These are phyloP conservation scores for Epinotia nisella DNA, from an alignment of 2,888 invertebrate species.

Conservation along the genomic window DNA sequence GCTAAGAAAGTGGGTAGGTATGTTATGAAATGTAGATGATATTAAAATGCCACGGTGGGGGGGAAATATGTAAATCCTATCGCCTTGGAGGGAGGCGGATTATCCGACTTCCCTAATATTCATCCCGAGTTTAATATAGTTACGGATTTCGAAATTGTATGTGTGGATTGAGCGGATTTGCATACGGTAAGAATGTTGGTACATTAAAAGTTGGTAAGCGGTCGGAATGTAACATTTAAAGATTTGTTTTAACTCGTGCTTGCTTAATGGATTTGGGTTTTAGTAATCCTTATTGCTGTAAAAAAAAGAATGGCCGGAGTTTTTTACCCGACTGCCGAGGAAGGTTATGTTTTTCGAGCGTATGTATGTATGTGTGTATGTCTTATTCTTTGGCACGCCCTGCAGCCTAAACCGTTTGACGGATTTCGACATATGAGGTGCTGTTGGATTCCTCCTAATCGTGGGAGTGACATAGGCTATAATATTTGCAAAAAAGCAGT, in stretches of 20 bases:
- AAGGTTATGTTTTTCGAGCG: too few relatives aligned
- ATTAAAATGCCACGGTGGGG: constrained; percentile 42
- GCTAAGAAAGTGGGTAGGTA: constrained; percentile 43
- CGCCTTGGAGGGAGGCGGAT: constrained; percentile 35
- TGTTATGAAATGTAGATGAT: constrained; percentile 45
- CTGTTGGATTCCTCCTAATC: too few relatives aligned
- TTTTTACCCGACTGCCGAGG: neutral
- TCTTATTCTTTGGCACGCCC: too few relatives aligned
- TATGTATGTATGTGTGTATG: too few relatives aligned
- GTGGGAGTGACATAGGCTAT: too few relatives aligned
- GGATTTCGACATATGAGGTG: too few relatives aligned
- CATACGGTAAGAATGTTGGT: constrained; percentile 37
- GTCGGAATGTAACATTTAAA: constrained; percentile 18
- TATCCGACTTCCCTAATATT: constrained; percentile 44
- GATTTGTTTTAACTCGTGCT: constrained; percentile 9
- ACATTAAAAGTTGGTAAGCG: constrained; percentile 38
- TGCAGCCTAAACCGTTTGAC: too few relatives aligned
- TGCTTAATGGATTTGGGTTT: constrained; percentile 20
- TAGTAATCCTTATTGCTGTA: constrained; percentile 34
- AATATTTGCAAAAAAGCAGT: too few relatives aligned
- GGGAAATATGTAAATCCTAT: constrained; percentile 44
- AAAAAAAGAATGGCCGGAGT: neutral
- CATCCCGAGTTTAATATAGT: constrained; percentile 45
- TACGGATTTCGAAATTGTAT: constrained; percentile 45
- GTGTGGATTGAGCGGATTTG: constrained; percentile 44